Evolutionary conservation across 2,113 vertebrate genomes (phyloP), one percentile per base, ranked within the genome.

Genomic region (Copsychus sechellarum): DNA sequence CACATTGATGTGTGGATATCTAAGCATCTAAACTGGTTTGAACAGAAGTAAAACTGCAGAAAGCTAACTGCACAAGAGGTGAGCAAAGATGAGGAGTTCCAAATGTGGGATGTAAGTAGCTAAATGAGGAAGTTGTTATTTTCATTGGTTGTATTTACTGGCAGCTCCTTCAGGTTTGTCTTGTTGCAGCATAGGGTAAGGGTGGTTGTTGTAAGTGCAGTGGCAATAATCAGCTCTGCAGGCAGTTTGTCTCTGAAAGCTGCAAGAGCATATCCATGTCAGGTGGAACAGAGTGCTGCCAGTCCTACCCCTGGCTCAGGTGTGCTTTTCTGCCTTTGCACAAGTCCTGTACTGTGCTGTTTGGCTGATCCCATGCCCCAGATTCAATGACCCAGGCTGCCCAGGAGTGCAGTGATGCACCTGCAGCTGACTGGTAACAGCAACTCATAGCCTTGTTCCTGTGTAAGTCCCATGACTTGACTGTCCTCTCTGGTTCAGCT

Each of bases 241-340:
- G 74, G 40, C 25, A 18, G 5, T 33, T 53, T 56, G 47, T 60
- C 36, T 76, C 19, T 26, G 8, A 54, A 61, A 86, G 67, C 60
- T 81, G 58, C 42, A 23, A 45, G 54, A 1, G 0, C 0, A 0
- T 43, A 2, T 12, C 4, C 6, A 18, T 25, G 36, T 60, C 21
- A 22, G 33, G 26, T 48, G 14, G 65, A 15, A 6, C 12, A 25
- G 17, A 1, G 8, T 2, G 6, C 62, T 12, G 11, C 12, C 26
- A 8, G 19, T 50, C 43, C 78, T 58, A 24, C 16, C 48, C 15
- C 19, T 20, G n/a, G 14, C 28, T 74, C 40, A 31, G 43, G 13
- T 33, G 20, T 23, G 34, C 9, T 1, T 38, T 87, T 54, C 70
- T 64, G 74, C 61, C 20, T 2, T 24, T 25, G 61, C 56, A n/a